Evolutionary conservation across 2,888 invertebrate genomes (phyloP), one percentile per base, ranked within the genome.

Genomic region (Mactromeris polynyma): DNA sequence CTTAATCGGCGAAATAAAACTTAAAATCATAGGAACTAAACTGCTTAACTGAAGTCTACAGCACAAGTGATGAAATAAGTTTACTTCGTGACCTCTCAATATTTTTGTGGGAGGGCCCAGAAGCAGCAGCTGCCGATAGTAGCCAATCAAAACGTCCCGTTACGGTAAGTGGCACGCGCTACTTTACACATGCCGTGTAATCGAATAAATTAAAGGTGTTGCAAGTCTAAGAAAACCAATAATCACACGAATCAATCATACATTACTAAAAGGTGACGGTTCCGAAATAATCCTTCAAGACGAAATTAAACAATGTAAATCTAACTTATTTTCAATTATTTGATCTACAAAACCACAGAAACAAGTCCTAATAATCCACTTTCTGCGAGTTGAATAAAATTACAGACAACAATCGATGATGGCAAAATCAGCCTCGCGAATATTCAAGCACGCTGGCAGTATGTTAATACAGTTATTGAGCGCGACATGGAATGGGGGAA

Each of bases 1-100:
- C 90, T 88, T 88, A 86, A 89, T 85, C 85, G 89, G 90, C 92
- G 88, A 90, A 87, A 83, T 86, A 90, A 89, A 88, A 87, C 64
- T 84, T 81, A 87, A 89, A 89, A 90, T 88, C 88, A 87, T 91
- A 87, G 54, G 81, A 81, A 90, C 88, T 91, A 91, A 89, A 88
- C 91, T 88, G 77, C 69, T 81, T 81, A 85, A 80, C 80, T 87
- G 85, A 89, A 82, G 92, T 87, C 89, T 89, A 91, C 85, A 83
- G 89, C 87, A 93, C 91, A 91, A 93, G 90, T 90, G 90, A 92
- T 89, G 90, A 92, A 85, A 90, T 82, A 46, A 90, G 83, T 91
- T 92, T 91, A 90, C 94, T 92, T 89, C 91, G 87, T 93, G 94
- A 94, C 93, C 94, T 92, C 92, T 83, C 89, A 85, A 88, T 90